phyloP scores from a whole-genome alignment of 2,113 vertebrate genomes.

The Heptranchias perlo region DNA sequence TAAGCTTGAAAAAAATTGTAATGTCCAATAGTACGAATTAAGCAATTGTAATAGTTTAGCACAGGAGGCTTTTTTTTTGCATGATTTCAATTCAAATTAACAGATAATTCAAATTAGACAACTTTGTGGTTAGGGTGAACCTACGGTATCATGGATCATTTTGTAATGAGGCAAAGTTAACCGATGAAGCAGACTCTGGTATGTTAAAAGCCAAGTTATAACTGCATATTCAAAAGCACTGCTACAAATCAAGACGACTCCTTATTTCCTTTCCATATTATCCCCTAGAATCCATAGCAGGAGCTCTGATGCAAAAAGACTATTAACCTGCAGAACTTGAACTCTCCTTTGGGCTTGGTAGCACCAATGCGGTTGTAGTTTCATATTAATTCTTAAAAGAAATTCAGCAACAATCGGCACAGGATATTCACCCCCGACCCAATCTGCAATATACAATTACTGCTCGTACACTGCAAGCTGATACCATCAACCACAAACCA shows the following conservation, averaged over 20 bases:
- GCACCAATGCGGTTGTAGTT: neutral
- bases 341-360: neutral
- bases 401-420: neutral
- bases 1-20: too few species aligned
- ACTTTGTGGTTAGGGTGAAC: too few species aligned
- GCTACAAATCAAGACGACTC: neutral
- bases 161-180: neutral
- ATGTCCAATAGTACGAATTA: too few species aligned
- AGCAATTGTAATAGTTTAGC: too few species aligned
- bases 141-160: too few species aligned
- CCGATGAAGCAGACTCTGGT: neutral
- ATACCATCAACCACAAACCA: slow-evolving; percentile 36
- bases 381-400: neutral
- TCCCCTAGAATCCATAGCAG: neutral
- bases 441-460: neutral
- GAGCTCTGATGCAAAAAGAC: neutral
- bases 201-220: neutral
- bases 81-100: too few species aligned
- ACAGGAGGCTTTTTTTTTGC: too few species aligned
- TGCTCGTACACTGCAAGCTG: neutral
- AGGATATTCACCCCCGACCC: neutral
- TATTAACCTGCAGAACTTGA: neutral
- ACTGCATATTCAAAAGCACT: neutral
- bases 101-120: too few species aligned
- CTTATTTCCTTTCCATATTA: neutral